Evolutionary conservation across 2,888 invertebrate genomes (phyloP).

Genomic region (Cheiracanthium punctorium): DNA sequence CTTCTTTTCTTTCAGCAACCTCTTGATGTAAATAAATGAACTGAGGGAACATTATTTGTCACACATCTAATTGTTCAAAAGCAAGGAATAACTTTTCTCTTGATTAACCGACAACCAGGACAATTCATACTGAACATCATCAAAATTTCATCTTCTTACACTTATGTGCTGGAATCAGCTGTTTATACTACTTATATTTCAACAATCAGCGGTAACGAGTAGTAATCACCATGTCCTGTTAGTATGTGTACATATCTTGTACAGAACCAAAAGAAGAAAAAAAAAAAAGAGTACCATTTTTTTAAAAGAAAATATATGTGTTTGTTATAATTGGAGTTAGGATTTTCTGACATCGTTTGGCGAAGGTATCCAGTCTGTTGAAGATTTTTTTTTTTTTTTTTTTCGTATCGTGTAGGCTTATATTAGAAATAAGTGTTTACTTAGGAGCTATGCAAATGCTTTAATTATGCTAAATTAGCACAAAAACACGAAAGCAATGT

Average conservation of each 20-base stretch:
- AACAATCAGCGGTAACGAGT: background rate
- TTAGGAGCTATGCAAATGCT: too few relatives aligned
- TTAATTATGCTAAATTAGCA: too few relatives aligned
- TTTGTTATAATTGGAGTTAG: background rate
- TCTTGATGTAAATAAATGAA: background rate
- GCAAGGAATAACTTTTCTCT: background rate
- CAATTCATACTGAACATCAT: background rate
- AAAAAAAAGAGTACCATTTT: constrained; percentile 26
- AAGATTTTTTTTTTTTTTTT: too few relatives aligned
- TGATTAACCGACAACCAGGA: background rate
- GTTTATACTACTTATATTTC: background rate
- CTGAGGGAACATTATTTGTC: background rate
- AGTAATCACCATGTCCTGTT: background rate
- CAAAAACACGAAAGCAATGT: too few relatives aligned
- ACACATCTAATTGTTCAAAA: background rate
- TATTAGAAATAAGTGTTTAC: too few relatives aligned
- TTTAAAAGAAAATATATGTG: constrained; percentile 2
- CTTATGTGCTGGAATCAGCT: background rate
- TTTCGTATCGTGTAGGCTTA: too few relatives aligned
- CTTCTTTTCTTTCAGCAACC: background rate
- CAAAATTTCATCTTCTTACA: background rate
- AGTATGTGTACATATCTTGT: constrained; percentile 55
- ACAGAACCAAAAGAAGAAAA: background rate
- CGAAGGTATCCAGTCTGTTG: constrained; percentile 2
- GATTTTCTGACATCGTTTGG: constrained; percentile 3